phyloP scores from a whole-genome alignment of 1,140 invertebrate species.

The Dendroctonus ponderosae region DNA sequence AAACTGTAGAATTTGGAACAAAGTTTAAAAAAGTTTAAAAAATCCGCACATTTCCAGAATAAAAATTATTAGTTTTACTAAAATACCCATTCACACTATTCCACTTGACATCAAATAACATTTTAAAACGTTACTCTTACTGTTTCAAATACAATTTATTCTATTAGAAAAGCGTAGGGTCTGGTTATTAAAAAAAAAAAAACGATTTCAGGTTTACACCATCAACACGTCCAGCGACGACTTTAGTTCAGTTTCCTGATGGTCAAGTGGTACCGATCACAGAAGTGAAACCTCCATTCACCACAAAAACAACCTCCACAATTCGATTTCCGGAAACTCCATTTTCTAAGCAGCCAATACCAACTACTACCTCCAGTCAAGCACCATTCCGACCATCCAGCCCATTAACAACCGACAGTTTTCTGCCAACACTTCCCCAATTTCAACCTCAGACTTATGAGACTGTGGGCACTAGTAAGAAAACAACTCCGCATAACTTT shows the following conservation, averaged over 20 bases:
- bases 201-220: conserved; percentile 36
- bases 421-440: no score
- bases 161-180: conserved; percentile 32
- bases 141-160: conserved; percentile 41
- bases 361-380: background rate
- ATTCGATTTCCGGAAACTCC: conserved; percentile 4
- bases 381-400: background rate
- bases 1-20: no score
- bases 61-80: no score
- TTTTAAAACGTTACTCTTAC: conserved; percentile 2
- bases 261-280: conserved; percentile 36
- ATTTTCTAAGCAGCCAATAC: background rate
- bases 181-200: no score
- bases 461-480: no score
- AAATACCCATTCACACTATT: no score
- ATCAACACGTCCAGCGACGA: conserved; percentile 7
- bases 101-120: background rate
- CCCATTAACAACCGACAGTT: no score
- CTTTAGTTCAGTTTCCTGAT: conserved; percentile 29
- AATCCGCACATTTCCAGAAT: no score
- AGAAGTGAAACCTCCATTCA: conserved; percentile 24
- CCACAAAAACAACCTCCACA: conserved; percentile 15
- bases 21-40: no score
- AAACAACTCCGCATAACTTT: no score
- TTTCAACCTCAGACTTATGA: no score